Conservation (phyloP, 35 echinoderm and acorn worm genomes). For the Strongylocentrotus purpuratus region DNA sequence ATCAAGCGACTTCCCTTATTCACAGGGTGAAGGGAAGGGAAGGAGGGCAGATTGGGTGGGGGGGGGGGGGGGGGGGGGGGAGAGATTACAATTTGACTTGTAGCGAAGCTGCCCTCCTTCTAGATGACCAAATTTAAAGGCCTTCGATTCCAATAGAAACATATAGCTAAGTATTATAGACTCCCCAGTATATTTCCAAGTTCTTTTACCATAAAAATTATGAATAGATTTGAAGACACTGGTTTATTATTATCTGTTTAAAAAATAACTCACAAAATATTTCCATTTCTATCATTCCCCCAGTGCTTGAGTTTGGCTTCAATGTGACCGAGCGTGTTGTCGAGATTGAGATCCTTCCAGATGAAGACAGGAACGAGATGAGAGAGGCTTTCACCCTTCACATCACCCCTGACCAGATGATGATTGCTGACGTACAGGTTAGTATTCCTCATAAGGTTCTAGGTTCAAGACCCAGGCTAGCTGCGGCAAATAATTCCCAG, state of each 20-base stretch:
- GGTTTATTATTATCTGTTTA: not conserved
- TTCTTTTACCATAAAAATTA: too few species aligned
- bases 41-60: not conserved
- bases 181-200: too few species aligned
- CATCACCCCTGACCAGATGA: constrained; percentile 85
- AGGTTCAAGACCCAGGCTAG: not conserved
- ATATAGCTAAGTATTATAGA: too few species aligned
- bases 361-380: constrained; percentile 89
- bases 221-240: not conserved
- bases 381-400: constrained; percentile 96
- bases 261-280: not conserved
- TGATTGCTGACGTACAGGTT: constrained; percentile 98
- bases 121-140: not conserved
- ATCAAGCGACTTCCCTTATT: not conserved
- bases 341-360: constrained; percentile 86
- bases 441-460: not conserved
- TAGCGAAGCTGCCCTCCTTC: not conserved
- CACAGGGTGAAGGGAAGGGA: not conserved
- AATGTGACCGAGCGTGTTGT: constrained; percentile 76
- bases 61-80: not conserved
- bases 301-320: constrained; percentile 94
- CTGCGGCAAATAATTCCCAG: too few species aligned
- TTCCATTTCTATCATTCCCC: not conserved
- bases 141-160: not conserved
- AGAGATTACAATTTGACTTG: not conserved